phyloP scores from a whole-genome alignment of 2,888 invertebrate species.

The Crocallis elinguaria region DNA sequence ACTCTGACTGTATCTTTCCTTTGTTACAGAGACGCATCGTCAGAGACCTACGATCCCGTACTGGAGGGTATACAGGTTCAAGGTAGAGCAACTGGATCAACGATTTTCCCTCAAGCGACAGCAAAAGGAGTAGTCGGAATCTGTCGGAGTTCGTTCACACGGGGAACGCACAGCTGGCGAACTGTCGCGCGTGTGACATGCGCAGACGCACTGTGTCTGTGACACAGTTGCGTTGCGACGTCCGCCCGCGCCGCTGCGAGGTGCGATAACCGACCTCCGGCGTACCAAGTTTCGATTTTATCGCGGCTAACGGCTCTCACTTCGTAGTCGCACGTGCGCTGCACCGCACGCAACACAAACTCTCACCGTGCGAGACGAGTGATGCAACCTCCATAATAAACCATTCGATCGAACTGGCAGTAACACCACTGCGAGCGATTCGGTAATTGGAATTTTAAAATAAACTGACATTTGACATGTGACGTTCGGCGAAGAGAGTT shows the following conservation, averaged over 20 bases:
- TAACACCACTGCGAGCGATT: constrained; percentile 38
- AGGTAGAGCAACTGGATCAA: constrained; percentile 46
- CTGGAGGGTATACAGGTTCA: constrained; percentile 42
- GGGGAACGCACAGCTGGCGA: constrained; percentile 44
- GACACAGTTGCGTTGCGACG: constrained; percentile 59
- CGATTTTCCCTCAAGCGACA: constrained; percentile 32
- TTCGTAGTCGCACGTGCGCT: constrained; percentile 69
- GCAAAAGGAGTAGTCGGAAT: constrained; percentile 37
- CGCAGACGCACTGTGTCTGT: constrained; percentile 58
- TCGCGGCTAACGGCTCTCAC: constrained; percentile 64
- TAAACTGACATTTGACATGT: constrained; percentile 58
- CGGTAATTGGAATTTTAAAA: constrained; percentile 51
- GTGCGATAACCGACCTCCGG: constrained; percentile 72
- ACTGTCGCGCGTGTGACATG: constrained; percentile 55
- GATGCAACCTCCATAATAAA: constrained; percentile 54
- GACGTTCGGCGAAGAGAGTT: constrained; percentile 47
- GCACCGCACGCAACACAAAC: constrained; percentile 51
- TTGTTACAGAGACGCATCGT: constrained; percentile 33
- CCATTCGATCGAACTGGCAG: constrained; percentile 39
- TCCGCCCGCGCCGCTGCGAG: constrained; percentile 43
- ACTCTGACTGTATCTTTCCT: constrained; percentile 14
- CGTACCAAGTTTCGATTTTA: constrained; percentile 75
- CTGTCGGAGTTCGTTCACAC: constrained; percentile 44
- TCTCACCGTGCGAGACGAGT: constrained; percentile 59
- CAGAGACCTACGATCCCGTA: constrained; percentile 36